Evolutionary conservation across 2,113 vertebrate genomes (phyloP), one percentile per base, ranked within the genome.

Genomic region (Stomatorhinus ivindoensis): DNA sequence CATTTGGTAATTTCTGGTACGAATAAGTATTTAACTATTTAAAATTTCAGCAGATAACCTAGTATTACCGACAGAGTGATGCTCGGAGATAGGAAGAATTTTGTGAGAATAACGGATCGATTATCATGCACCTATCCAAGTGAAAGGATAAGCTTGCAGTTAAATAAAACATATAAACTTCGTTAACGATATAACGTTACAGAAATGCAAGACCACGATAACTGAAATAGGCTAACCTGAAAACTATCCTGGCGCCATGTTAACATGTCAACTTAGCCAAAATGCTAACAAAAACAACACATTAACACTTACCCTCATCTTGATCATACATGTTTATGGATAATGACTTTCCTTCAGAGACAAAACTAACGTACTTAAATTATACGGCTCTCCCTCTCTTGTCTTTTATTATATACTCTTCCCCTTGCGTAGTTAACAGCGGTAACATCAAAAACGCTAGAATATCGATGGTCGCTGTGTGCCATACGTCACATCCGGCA

Each of bases 251-350:
- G 89, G 55, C 90, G 90, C 90, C 89, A 89, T 86, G 80, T 88
- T 89, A 87, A 51, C n/a, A n/a, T n/a, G 51, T 3, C 42, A 11
- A 19, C 50, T n/a, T 61, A 86, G 1, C 6, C 27, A 48, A 1
- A 19, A 5, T 2, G 50, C 42, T 44, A 82, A 89, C 39, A 85
- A 31, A 1, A 87, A 2, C 35, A 76, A 76, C 24, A 90, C 27
- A 58, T 53, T 10, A 50, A 69, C 48, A 88, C 94, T 92, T 51
- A 96, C 96, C 96, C 94, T 96, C 96, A 53, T 96, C 96, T 92
- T 95, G 96, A n/a, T 96, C 96, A 91, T 96, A 96, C 96, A 96
- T 96, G 44, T 27, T 89, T n/a, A 82, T 47, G 88, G 42, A 17
- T 44, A 46, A 35, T 21, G 19, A 17, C 19, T n/a, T 55, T 24